A percentile compares a stretch with the other conserved stretches of the same genome.
phyloP scores from a whole-genome alignment of 2,113 vertebrate species.

The Monopterus albus region DNA sequence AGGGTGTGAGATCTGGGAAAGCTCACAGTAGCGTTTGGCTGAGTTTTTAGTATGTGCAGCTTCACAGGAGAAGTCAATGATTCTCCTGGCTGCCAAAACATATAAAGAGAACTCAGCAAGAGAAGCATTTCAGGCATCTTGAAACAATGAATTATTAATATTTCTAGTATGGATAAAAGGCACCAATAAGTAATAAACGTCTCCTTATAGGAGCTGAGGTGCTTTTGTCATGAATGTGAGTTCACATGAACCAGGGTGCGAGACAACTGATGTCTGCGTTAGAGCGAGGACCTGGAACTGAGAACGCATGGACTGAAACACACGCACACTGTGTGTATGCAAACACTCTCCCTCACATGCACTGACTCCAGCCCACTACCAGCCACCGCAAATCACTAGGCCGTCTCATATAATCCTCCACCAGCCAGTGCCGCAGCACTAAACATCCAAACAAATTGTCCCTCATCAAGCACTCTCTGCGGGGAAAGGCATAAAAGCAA shows the following conservation, averaged over 20 bases:
- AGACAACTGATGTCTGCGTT: slow-evolving; percentile 64
- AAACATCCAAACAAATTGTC: slow-evolving; percentile 80
- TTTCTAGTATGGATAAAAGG: slow-evolving; percentile 42
- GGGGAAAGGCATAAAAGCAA: slow-evolving; percentile 72
- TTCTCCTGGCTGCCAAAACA: slow-evolving; percentile 62
- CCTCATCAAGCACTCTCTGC: slow-evolving; percentile 65
- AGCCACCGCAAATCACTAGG: slow-evolving; percentile 74
- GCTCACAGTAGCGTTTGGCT: slow-evolving; percentile 69
- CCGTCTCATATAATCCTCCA: slow-evolving; percentile 76
- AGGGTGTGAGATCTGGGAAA: slow-evolving; percentile 63
- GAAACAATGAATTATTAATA: slow-evolving; percentile 63
- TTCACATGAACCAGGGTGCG: slow-evolving; percentile 28
- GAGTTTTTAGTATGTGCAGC: slow-evolving; percentile 61
- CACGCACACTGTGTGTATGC: slow-evolving; percentile 3
- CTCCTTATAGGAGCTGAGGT: slow-evolving; percentile 9
- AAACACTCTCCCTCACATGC: slow-evolving; percentile 21
- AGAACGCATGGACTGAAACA: slow-evolving; percentile 28
- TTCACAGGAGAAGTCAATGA: slow-evolving; percentile 67
- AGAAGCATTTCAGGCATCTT: slow-evolving; percentile 66
- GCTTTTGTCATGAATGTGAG: slow-evolving; percentile 47
- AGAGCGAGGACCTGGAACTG: slow-evolving; percentile 60
- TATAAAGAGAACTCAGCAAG: slow-evolving; percentile 55
- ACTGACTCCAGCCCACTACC: slow-evolving; percentile 52
- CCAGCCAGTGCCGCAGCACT: slow-evolving; percentile 67
- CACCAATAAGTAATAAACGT: slow-evolving; percentile 35